These are phyloP conservation scores for Tyrophagus putrescentiae DNA, from an alignment of 1,140 invertebrate genomes.

Conservation along the genomic window DNA sequence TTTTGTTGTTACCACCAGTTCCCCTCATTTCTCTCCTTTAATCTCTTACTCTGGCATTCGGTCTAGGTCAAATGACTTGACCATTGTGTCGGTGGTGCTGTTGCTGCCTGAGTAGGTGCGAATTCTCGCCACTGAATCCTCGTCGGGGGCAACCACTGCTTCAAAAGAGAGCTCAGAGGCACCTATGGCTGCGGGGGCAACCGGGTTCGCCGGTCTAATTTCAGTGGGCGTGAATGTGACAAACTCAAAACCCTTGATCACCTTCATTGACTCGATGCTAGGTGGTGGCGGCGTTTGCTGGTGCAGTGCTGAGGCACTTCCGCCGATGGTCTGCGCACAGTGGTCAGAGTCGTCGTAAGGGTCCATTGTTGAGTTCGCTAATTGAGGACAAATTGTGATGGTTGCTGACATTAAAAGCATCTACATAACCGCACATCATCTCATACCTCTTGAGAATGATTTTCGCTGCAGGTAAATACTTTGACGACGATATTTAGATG, in stretches of 20 bases:
- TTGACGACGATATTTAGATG: constrained; percentile 3
- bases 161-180: neutral
- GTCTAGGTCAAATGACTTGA: constrained; percentile 3
- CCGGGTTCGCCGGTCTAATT: neutral
- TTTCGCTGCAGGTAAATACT: constrained; percentile 1
- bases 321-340: neutral
- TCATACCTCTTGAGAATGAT: constrained; percentile 1
- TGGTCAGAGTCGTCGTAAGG: constrained; percentile 5
- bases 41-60: constrained; percentile 4
- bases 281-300: neutral
- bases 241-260: constrained; percentile 7
- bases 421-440: no score
- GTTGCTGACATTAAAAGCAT: no score
- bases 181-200: neutral
- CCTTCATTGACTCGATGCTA: constrained; percentile 4
- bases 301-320: neutral
- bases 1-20: no score
- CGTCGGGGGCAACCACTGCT: neutral
- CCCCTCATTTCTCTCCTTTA: neutral
- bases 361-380: constrained; percentile 1
- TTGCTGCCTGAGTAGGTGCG: neutral
- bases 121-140: neutral
- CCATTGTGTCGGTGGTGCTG: neutral
- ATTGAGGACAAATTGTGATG: no score
- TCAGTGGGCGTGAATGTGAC: constrained; percentile 3